Base-by-base conservation (phyloP, 2,113 vertebrate species). In the Burhinus oedicnemus region DNA sequence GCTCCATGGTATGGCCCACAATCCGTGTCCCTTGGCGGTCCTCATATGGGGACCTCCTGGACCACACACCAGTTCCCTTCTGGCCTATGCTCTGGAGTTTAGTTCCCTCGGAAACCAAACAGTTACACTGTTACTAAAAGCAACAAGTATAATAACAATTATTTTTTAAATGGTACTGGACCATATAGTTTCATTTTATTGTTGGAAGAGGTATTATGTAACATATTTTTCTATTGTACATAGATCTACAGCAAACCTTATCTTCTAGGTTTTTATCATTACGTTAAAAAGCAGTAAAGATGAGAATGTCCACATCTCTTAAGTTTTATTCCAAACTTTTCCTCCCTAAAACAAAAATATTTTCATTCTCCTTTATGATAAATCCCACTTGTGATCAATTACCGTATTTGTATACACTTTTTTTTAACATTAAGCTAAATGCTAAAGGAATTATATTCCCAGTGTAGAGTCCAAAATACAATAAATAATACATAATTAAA, bases 401-500 rank as follows among this genome's bases (percentile, higher is more conserved):
- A 68, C 49, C 7, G 1, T 81, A 52, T 83, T 78, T 87, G 47
- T 57, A 68, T 68, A 83, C 8, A 68, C 12, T 13, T 58, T 79
- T 88, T 65, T 86, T 83, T 26, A 77, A 75, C 44, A 68, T 57
- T 58, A 87, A 95, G 22, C 42, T 45, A 78, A 91, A 86, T 81
- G 75, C 77, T 75, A 76, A 95, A 69, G 93, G 90, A 96, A 93
- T 92, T 5, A 64, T 68, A 94, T 89, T 83, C 90, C 69, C 72
- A 81, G 85, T 92, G 86, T 87, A 89, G 69, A 79, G 49, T 89
- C 78, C 64, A 95, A 89, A 91, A 87, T 62, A 79, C 9, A 97
- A 96, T 97, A 96, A 97, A 96, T 96, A 95, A 93, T 38, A 94
- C 64, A 96, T 93, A 78, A 94, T 91, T 61, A 3, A 88, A 94